These are phyloP conservation scores for Oikopleura dioica DNA, from an alignment of 23 tunicate species.

Conservation along the genomic window DNA sequence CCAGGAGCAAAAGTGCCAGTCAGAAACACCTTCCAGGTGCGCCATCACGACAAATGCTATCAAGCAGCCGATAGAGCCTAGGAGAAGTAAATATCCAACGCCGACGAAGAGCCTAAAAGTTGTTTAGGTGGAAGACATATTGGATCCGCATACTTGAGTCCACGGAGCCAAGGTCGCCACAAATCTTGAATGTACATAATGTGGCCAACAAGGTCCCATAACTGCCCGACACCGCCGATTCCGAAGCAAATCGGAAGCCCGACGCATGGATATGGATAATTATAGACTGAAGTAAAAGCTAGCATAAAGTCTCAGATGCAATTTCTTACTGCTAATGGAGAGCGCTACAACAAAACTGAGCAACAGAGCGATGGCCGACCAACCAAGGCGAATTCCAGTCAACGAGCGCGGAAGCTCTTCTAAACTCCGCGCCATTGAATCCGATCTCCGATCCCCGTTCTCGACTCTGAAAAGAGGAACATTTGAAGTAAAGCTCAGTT, in stretches of 20 bases:
- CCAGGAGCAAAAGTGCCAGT: constrained; percentile 12
- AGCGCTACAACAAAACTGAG: not conserved
- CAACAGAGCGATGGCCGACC: not conserved
- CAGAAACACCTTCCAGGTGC: not conserved
- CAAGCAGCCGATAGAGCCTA: not conserved
- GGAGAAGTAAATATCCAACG: not conserved
- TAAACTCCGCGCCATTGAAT: not conserved
- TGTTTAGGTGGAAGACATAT: not conserved
- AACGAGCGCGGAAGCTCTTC: not conserved
- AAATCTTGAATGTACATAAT: constrained; percentile 8
- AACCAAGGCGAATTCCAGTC: not conserved
- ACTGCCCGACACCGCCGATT: constrained; percentile 3
- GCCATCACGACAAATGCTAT: constrained; percentile 4
- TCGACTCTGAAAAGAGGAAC: no score
- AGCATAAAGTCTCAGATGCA: no score
- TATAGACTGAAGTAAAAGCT: not conserved
- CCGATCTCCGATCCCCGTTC: no score
- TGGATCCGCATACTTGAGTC: not conserved
- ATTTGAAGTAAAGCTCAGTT: no score
- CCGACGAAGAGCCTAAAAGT: not conserved
- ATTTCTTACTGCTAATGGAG: not conserved
- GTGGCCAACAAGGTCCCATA: constrained; percentile 9
- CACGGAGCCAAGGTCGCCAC: constrained; percentile 7
- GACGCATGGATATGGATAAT: not conserved
- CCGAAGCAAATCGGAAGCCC: constrained; percentile 12